phyloP scores from a whole-genome alignment of 2,888 invertebrate genomes.

The Drosophila recens region DNA sequence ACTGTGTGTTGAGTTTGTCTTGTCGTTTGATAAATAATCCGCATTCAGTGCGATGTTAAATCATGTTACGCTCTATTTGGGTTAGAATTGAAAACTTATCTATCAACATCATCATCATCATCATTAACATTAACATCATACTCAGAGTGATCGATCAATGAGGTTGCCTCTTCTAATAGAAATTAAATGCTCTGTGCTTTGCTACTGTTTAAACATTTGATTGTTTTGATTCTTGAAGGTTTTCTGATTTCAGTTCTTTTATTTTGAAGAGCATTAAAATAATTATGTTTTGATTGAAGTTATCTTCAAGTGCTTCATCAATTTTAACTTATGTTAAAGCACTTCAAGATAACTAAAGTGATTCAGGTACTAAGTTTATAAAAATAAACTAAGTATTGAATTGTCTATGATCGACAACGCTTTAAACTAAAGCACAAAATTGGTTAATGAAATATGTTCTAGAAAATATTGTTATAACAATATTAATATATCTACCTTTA shows the following conservation, averaged over 20 bases:
- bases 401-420: no score
- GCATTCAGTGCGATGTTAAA: slow-evolving; percentile 44
- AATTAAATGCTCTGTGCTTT: slow-evolving; percentile 17
- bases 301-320: slow-evolving; percentile 1
- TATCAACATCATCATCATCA: slow-evolving; percentile 2
- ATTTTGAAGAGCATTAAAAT: slow-evolving; percentile 7
- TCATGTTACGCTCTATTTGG: slow-evolving; percentile 35
- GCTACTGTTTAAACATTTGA: slow-evolving; percentile 30
- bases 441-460: no score
- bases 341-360: slow-evolving; percentile 13
- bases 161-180: slow-evolving; percentile 14
- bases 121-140: not conserved
- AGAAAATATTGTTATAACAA: no score
- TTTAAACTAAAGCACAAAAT: not conserved
- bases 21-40: slow-evolving; percentile 67
- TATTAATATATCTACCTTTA: no score
- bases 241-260: slow-evolving; percentile 15
- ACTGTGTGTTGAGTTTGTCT: slow-evolving; percentile 57
- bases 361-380: not conserved
- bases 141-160: slow-evolving; percentile 17
- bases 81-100: slow-evolving; percentile 39
- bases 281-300: slow-evolving; percentile 13
- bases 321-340: not conserved
- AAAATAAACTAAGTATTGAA: not conserved
- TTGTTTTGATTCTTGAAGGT: slow-evolving; percentile 5